Evolutionary conservation across 2,888 invertebrate genomes (phyloP).

Genomic region (Apoderus coryli): DNA sequence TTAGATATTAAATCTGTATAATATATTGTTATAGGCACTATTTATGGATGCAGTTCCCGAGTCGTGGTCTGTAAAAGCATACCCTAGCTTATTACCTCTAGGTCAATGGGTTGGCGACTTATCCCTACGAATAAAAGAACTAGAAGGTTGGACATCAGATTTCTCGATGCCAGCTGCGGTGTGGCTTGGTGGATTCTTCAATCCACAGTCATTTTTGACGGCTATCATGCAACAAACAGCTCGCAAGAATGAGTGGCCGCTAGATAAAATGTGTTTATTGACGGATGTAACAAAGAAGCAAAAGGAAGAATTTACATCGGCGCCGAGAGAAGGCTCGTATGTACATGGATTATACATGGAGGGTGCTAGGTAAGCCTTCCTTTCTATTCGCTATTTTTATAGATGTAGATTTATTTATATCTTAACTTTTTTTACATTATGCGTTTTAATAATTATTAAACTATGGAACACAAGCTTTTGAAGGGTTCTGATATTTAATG

Average conservation of each 20-base stretch:
- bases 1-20: too few species aligned
- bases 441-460: too few species aligned
- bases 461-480: too few species aligned
- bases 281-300: slow-evolving; percentile 88
- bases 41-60: slow-evolving; percentile 83
- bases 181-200: slow-evolving; percentile 92
- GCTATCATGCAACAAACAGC: slow-evolving; percentile 98
- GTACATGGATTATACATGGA: slow-evolving; percentile 85
- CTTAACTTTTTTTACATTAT: too few species aligned
- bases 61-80: slow-evolving; percentile 73
- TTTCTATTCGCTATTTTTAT: slow-evolving; percentile 7
- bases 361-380: slow-evolving; percentile 55
- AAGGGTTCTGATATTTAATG: too few species aligned
- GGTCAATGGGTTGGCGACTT: slow-evolving; percentile 79
- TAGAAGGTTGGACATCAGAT: slow-evolving; percentile 80
- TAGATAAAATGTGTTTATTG: slow-evolving; percentile 90
- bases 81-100: slow-evolving; percentile 72
- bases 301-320: slow-evolving; percentile 67
- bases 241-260: slow-evolving; percentile 87
- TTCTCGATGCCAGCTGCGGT: slow-evolving; percentile 75
- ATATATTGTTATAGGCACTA: too few species aligned
- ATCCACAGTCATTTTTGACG: slow-evolving; percentile 91
- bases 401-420: too few species aligned
- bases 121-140: slow-evolving; percentile 58
- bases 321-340: slow-evolving; percentile 85